phyloP scores from a whole-genome alignment of 1,140 invertebrate genomes.

The Brachionus koreanus region DNA sequence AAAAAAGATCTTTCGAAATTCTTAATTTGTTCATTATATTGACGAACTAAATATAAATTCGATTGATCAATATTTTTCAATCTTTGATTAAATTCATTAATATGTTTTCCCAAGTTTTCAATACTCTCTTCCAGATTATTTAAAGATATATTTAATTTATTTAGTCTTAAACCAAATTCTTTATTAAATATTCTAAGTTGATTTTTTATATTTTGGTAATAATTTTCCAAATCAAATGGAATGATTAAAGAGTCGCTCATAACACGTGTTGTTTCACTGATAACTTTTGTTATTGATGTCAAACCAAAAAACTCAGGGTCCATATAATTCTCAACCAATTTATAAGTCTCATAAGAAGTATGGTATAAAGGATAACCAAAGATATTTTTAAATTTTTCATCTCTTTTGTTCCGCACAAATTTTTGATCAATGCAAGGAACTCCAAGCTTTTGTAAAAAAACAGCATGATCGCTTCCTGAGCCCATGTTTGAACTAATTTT shows the following conservation, averaged over 20 bases:
- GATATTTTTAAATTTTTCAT: slow-evolving; percentile 50
- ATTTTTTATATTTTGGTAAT: background rate
- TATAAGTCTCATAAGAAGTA: slow-evolving; percentile 58
- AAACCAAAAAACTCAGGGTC: slow-evolving; percentile 50
- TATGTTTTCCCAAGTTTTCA: background rate
- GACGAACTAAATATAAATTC: background rate
- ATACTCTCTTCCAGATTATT: background rate
- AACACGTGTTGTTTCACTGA: background rate
- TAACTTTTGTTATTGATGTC: background rate
- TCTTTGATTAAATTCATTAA: slow-evolving; percentile 2
- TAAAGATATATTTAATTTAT: background rate
- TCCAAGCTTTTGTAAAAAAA: slow-evolving; percentile 18
- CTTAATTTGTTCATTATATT: slow-evolving; percentile 27
- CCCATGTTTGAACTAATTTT: background rate
- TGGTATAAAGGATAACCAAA: slow-evolving; percentile 58
- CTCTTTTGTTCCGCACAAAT: slow-evolving; percentile 48
- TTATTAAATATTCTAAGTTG: background rate
- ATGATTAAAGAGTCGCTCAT: background rate
- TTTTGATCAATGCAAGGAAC: slow-evolving; percentile 38
- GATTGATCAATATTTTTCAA: background rate
- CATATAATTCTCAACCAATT: slow-evolving; percentile 53
- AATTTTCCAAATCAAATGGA: slow-evolving; percentile 21
- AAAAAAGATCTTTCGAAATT: slow-evolving; percentile 35
- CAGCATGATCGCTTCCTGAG: slow-evolving; percentile 21
- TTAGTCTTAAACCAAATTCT: background rate